Evolutionary conservation across 2,888 invertebrate genomes (phyloP), one percentile per base, ranked within the genome.

Genomic region (Drosophila antonietae): DNA sequence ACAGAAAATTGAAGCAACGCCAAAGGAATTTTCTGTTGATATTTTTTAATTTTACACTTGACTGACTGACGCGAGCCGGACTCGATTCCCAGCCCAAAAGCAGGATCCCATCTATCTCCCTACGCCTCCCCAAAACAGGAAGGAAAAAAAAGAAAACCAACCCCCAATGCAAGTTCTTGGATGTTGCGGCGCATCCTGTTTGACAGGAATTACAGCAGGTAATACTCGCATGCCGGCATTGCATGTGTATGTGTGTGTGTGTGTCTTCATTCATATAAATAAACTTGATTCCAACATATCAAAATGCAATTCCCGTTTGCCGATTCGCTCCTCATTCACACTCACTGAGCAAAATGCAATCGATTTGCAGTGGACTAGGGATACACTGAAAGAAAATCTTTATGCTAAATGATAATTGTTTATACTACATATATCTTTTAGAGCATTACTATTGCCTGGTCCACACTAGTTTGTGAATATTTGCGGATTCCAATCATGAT

Each of bases 21-120:
- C 78, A 86, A 81, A 80, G 80, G 89, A 88, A 86, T 86, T 86
- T 86, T 69, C 87, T 79, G 88, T 78, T 86, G 90, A 90, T 88
- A 90, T 89, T 90, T 90, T 90, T 88, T 90, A 90, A 90, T 90
- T 90, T 90, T 90, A 90, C 80, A 85, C 90, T 81, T 86, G 89
- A 90, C 78, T 90, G 90, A 82, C 58, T 88, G 80, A 72, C 65
- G 72, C 68, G 73, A 41, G 62, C 49, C 61, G 78, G 62, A 61
- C 63, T 33, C 58, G 20, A 12, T n/a, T 7, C 15, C 23, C 33
- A 53, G 64, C 28, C 53, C 39, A 55, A 44, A 51, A n/a, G 2
- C 15, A 20, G 39, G 39, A 53, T 10, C 53, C 39, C 53, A 35
- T 33, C 20, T 4, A 37, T n/a, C 9, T 10, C 28, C 28, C 55